phyloP scores from a whole-genome alignment of 2,113 vertebrate species.

The Chaetodon auriga region DNA sequence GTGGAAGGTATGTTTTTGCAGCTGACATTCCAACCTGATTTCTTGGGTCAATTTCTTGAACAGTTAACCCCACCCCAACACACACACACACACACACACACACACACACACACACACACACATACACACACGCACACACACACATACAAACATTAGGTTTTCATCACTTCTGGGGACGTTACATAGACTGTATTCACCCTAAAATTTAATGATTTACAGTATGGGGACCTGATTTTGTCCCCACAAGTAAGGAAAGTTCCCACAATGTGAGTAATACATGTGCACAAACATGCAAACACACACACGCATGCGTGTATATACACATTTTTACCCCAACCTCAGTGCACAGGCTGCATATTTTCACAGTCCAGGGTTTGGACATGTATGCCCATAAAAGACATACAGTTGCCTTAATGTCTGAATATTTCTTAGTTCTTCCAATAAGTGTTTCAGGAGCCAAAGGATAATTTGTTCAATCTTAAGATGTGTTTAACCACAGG shows the following conservation, averaged over 20 bases:
- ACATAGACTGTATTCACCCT: too few relatives aligned
- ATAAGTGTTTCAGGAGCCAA: conserved; percentile 25
- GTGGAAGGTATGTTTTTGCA: conserved; percentile 83
- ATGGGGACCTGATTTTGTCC: too few relatives aligned
- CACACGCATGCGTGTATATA: conserved; percentile 11
- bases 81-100: conserved; percentile 43
- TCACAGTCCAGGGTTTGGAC: conserved; percentile 56
- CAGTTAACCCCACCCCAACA: conserved; percentile 52
- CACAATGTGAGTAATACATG: not conserved
- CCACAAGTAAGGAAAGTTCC: too few relatives aligned
- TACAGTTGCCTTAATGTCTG: conserved; percentile 58
- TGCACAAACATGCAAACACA: not conserved
- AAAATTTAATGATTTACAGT: too few relatives aligned
- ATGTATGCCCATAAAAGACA: conserved; percentile 39
- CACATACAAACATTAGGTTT: conserved; percentile 10
- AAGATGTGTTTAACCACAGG: conserved; percentile 26
- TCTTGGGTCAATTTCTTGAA: conserved; percentile 79
- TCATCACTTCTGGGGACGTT: too few relatives aligned
- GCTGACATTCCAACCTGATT: conserved; percentile 83
- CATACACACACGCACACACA: conserved; percentile 5
- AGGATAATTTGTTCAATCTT: conserved; percentile 42
- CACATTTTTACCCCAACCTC: conserved; percentile 44
- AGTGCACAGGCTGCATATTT: conserved; percentile 69
- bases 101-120: conserved; percentile 14
- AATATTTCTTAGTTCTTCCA: conserved; percentile 41